phyloP scores from a whole-genome alignment of 2,113 vertebrate genomes.

The Talpa occidentalis region DNA sequence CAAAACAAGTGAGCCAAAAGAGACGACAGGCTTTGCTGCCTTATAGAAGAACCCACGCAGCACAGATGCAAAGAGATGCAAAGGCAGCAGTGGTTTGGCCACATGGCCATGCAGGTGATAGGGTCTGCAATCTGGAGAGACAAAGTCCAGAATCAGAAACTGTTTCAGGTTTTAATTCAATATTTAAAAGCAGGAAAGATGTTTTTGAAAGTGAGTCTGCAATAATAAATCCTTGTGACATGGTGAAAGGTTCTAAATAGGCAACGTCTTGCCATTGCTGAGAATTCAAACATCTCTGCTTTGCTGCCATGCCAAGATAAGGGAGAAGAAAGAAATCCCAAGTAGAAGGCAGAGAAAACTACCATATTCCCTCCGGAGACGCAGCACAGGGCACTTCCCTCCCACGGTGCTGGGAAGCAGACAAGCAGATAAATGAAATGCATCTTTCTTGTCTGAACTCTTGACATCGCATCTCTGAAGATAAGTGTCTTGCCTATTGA shows the following conservation, averaged over 20 bases:
- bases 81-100: too few species aligned
- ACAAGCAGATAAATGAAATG: conserved; percentile 47
- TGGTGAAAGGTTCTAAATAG: not conserved
- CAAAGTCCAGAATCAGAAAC: not conserved
- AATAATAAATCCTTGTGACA: not conserved
- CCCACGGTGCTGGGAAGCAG: not conserved
- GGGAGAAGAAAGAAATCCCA: not conserved
- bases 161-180: not conserved
- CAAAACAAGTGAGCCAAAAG: not conserved
- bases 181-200: not conserved
- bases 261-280: not conserved
- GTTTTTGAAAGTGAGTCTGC: not conserved
- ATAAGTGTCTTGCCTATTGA: not conserved
- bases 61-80: not conserved
- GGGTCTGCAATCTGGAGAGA: not conserved
- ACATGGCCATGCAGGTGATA: not conserved
- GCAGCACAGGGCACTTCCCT: not conserved
- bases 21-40: not conserved
- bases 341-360: not conserved
- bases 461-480: conserved; percentile 46
- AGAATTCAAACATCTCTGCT: not conserved
- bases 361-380: not conserved
- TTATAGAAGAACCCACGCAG: not conserved
- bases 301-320: not conserved
- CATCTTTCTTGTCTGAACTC: conserved; percentile 41